These are phyloP conservation scores for Melangyna quadrimaculata DNA, from an alignment of 2,888 invertebrate species.

Conservation along the genomic window DNA sequence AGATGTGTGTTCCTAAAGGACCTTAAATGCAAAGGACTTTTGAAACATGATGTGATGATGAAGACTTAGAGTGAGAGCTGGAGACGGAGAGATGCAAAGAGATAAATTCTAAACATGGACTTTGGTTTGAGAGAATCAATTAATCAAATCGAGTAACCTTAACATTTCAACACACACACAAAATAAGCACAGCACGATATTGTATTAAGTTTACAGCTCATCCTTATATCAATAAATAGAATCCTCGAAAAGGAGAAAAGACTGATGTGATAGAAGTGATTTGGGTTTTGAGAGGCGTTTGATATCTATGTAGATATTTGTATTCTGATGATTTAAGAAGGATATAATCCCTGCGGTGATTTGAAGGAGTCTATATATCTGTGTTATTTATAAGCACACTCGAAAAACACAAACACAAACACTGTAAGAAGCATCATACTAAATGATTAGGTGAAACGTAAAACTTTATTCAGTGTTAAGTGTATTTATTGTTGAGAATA, in stretches of 20 bases:
- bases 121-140: conserved; percentile 45
- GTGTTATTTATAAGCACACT: conserved; percentile 35
- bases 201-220: not conserved
- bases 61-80: not conserved
- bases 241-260: not conserved
- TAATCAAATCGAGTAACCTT: conserved; percentile 58
- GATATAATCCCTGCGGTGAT: conserved; percentile 48
- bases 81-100: not conserved
- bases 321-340: too few relatives aligned
- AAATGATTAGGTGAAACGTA: not conserved
- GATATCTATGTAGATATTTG: not conserved
- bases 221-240: conserved; percentile 8
- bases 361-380: conserved; percentile 6
- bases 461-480: conserved; percentile 28
- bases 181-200: conserved; percentile 7
- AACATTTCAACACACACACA: conserved; percentile 18
- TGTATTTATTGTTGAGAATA: conserved; percentile 45
- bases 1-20: not conserved
- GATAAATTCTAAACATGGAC: conserved; percentile 6
- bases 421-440: not conserved
- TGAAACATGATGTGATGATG: not conserved
- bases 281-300: conserved; percentile 16
- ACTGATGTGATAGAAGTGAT: conserved; percentile 28
- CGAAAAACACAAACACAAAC: not conserved
- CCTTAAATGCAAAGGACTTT: conserved; percentile 8